phyloP scores from a whole-genome alignment of 1,140 invertebrate genomes.

The Homalodisca vitripennis region DNA sequence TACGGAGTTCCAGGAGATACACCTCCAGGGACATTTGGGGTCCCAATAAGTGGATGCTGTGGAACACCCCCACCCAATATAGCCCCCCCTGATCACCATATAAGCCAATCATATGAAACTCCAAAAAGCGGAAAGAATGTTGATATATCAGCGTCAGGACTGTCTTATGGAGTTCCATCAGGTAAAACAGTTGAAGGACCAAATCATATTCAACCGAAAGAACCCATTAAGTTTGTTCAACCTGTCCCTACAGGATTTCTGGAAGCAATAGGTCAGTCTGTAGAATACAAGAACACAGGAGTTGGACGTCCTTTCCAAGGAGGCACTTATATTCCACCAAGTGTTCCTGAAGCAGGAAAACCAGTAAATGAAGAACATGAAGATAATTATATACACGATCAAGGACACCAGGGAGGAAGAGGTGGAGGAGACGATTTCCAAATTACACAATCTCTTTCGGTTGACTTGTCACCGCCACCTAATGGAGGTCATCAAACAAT shows the following conservation, averaged over 20 bases:
- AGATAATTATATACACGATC: constrained; percentile 44
- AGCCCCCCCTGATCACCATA: constrained; percentile 22
- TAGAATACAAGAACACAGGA: constrained; percentile 44
- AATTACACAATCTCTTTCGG: constrained; percentile 30
- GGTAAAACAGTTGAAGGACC: constrained; percentile 43
- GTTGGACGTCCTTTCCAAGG: constrained; percentile 48
- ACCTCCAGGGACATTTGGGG: constrained; percentile 38
- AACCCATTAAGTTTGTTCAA: constrained; percentile 65
- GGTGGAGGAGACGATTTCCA: constrained; percentile 20
- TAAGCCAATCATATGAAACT: constrained; percentile 15
- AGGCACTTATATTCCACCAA: constrained; percentile 61
- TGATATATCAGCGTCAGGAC: constrained; percentile 8
- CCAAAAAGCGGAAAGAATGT: constrained; percentile 6
- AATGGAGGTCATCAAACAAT: constrained; percentile 4
- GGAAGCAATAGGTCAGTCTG: constrained; percentile 58
- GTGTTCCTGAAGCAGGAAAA: constrained; percentile 54
- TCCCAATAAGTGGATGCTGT: constrained; percentile 39
- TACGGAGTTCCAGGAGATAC: constrained; percentile 27
- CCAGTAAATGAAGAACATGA: constrained; percentile 30
- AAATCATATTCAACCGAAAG: constrained; percentile 50
- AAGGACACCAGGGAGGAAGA: constrained; percentile 35
- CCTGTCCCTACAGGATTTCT: constrained; percentile 64
- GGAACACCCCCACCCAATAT: constrained; percentile 41
- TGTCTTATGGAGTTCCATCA: constrained; percentile 39
- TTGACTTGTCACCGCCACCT: constrained; percentile 35